Percentiles rank a stretch among this genome's conserved stretches.
Evolutionary conservation across 1,140 invertebrate species (phyloP).

Genomic region (Papilio dardanus): DNA sequence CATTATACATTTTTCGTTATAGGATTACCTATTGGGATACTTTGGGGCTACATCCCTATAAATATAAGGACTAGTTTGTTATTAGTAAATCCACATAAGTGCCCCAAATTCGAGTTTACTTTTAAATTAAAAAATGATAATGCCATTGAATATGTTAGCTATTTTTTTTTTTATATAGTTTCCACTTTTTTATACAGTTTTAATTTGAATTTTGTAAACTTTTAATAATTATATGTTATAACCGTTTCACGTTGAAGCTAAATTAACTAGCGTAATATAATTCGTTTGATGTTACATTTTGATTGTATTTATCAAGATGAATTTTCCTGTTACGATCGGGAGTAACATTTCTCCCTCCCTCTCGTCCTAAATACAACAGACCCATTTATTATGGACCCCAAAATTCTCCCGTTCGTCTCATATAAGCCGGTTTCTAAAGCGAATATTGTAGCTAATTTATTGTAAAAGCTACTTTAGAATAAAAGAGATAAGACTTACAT

Average conservation of each 20-base stretch:
- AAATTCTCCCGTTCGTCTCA: slow-evolving; percentile 23
- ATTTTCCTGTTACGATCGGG: neutral
- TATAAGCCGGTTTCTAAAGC: neutral
- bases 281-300: neutral
- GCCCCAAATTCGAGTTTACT: no score
- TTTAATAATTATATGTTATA: neutral
- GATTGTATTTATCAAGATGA: slow-evolving; percentile 13
- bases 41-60: no score
- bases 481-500: slow-evolving; percentile 13
- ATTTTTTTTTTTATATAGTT: no score
- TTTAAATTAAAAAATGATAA: no score
- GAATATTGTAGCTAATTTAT: neutral
- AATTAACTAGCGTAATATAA: slow-evolving; percentile 1
- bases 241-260: neutral
- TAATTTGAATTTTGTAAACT: no score
- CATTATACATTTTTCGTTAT: no score
- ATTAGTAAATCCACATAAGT: no score
- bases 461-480: neutral
- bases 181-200: no score
- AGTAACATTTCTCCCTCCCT: slow-evolving; percentile 20
- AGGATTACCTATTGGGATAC: no score
- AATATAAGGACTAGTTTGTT: no score
- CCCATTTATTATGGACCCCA: slow-evolving; percentile 32
- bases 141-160: no score
- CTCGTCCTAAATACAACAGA: slow-evolving; percentile 21